phyloP scores from a whole-genome alignment of 2,888 invertebrate species.

The Galeruca laticollis region DNA sequence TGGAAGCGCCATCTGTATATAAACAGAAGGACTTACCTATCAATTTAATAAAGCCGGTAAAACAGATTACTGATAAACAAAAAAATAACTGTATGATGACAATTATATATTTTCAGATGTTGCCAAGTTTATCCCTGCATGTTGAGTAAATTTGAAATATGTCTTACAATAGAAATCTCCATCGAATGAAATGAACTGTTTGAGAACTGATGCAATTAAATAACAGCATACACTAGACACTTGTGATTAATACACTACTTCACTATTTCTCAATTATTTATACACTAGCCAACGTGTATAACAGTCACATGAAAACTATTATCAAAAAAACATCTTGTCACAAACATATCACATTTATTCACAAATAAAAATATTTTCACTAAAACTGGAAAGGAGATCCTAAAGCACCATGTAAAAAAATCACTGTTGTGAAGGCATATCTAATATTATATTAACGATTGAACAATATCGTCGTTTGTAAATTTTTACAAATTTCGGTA shows the following conservation, averaged over 20 bases:
- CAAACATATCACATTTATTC: conserved; percentile 24
- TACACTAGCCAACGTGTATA: conserved; percentile 8
- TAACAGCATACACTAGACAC: conserved; percentile 38
- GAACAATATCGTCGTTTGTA: conserved; percentile 9
- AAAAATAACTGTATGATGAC: too few relatives aligned
- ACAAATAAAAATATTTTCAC: conserved; percentile 18
- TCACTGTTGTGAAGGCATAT: conserved; percentile 37
- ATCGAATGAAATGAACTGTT: not conserved
- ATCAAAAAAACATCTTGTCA: conserved; percentile 16
- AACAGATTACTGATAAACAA: too few relatives aligned
- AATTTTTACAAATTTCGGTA: conserved; percentile 2
- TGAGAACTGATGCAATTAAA: conserved; percentile 15
- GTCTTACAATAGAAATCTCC: not conserved
- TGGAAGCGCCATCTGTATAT: too few relatives aligned
- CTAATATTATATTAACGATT: conserved; percentile 36
- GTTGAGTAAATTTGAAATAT: too few relatives aligned
- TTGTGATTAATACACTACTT: conserved; percentile 54
- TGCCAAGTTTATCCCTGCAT: too few relatives aligned
- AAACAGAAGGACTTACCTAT: too few relatives aligned
- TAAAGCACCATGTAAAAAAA: conserved; percentile 39
- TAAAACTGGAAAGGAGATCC: conserved; percentile 27
- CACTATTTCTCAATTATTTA: conserved; percentile 20
- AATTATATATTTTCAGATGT: too few relatives aligned
- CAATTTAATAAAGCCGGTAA: too few relatives aligned
- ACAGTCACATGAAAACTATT: conserved; percentile 11